These are phyloP conservation scores for Margaritifera margaritifera DNA, from an alignment of 2,888 invertebrate species.

Conservation along the genomic window DNA sequence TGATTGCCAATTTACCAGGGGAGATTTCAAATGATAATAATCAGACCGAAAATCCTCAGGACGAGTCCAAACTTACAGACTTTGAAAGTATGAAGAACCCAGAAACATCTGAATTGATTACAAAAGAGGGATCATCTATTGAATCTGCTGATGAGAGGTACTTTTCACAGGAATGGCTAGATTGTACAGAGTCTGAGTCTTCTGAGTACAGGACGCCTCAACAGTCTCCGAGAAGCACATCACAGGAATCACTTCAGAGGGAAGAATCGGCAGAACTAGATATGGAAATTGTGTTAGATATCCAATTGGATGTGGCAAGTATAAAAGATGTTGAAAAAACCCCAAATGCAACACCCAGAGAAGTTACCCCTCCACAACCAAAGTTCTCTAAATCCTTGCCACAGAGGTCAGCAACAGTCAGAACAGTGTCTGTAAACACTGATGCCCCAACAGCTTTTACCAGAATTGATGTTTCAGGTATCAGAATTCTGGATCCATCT, in stretches of 20 bases:
- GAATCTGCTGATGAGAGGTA: conserved; percentile 35
- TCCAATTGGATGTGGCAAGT: background rate
- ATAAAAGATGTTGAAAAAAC: conserved; percentile 4
- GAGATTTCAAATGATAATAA: too few species aligned
- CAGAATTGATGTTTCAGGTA: conserved; percentile 14
- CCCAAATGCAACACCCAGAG: conserved; percentile 5
- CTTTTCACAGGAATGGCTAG: conserved; percentile 27
- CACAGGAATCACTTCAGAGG: background rate
- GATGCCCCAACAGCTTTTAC: conserved; percentile 26
- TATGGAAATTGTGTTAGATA: too few species aligned
- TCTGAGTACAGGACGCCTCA: conserved; percentile 50
- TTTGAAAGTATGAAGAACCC: background rate
- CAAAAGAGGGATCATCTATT: conserved; percentile 14
- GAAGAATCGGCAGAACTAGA: background rate
- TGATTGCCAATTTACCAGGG: too few species aligned
- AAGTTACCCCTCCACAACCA: too few species aligned
- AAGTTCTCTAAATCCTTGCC: conserved; percentile 24
- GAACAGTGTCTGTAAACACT: conserved; percentile 48
- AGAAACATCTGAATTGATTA: conserved; percentile 5
- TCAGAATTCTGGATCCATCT: conserved; percentile 22
- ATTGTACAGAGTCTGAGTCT: conserved; percentile 31
- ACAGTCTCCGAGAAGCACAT: conserved; percentile 34
- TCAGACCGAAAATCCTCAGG: too few species aligned
- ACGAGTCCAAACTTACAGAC: too few species aligned
- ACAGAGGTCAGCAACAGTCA: conserved; percentile 22